These are phyloP conservation scores for Trachelus iudaicus DNA, from an alignment of 2,888 invertebrate genomes.

Conservation along the genomic window DNA sequence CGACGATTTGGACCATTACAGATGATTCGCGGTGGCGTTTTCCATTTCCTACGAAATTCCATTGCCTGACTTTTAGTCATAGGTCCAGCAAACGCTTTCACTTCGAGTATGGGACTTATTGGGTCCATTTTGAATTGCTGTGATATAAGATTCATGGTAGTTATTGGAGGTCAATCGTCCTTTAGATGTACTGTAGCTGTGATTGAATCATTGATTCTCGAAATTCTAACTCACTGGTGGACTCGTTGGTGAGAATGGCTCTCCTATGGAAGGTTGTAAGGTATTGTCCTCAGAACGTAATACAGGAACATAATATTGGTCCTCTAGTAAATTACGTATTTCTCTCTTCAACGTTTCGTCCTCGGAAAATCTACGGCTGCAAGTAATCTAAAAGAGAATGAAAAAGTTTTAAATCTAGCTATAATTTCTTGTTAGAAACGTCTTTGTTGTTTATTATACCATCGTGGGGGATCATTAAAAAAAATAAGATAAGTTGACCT, in stretches of 20 bases:
- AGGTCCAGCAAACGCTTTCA: conserved; percentile 91
- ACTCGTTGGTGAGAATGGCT: conserved; percentile 79
- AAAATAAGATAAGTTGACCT: too few species aligned
- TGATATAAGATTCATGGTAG: conserved; percentile 22
- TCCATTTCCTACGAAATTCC: conserved; percentile 82
- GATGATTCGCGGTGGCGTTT: conserved; percentile 78
- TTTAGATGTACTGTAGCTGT: not conserved
- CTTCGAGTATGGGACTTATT: conserved; percentile 77
- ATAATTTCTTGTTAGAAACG: too few species aligned
- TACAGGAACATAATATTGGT: conserved; percentile 89
- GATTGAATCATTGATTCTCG: not conserved
- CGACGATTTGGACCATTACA: conserved; percentile 34
- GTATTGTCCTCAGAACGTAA: conserved; percentile 82
- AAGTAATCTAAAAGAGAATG: conserved; percentile 74
- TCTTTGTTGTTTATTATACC: too few species aligned
- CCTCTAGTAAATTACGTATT: conserved; percentile 75
- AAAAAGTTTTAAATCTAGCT: not conserved
- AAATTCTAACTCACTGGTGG: conserved; percentile 71
- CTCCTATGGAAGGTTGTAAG: conserved; percentile 80
- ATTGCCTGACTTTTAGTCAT: conserved; percentile 82
- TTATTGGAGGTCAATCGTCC: not conserved
- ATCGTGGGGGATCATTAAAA: too few species aligned
- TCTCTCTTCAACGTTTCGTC: conserved; percentile 64
- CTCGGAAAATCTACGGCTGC: conserved; percentile 71
- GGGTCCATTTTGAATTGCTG: conserved; percentile 76